Evolutionary conservation across 2,797 vertebrate species (phyloP).

Genomic region (Leuciscus waleckii): DNA sequence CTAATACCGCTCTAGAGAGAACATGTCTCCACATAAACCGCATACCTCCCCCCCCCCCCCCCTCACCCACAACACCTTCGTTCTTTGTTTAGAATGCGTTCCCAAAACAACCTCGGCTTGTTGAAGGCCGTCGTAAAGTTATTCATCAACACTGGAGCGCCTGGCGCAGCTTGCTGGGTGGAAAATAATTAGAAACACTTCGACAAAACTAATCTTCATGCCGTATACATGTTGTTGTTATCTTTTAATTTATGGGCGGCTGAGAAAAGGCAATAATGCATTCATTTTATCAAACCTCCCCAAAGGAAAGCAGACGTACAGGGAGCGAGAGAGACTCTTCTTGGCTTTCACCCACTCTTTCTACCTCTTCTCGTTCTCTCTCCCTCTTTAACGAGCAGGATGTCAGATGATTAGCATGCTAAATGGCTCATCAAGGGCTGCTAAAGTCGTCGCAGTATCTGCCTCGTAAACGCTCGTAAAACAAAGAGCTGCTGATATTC

Average conservation of each 20-base stretch:
- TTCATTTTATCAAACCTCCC: slow-evolving; percentile 47
- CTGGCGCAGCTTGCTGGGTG: slow-evolving; percentile 60
- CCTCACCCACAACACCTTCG: too few species aligned
- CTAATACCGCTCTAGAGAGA: slow-evolving; percentile 39
- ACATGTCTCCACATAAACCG: slow-evolving; percentile 33
- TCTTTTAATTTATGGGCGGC: slow-evolving; percentile 60
- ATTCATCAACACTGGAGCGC: slow-evolving; percentile 68
- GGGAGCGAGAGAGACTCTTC: slow-evolving; percentile 8
- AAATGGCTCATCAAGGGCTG: slow-evolving; percentile 61
- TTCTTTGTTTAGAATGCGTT: too few species aligned
- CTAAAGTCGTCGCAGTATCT: slow-evolving; percentile 49
- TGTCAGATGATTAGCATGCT: slow-evolving; percentile 60
- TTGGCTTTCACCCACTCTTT: slow-evolving; percentile 44
- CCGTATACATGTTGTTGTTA: slow-evolving; percentile 62
- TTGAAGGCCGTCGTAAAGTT: slow-evolving; percentile 62
- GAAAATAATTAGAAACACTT: slow-evolving; percentile 73
- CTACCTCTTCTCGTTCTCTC: slow-evolving; percentile 22
- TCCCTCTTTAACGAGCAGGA: slow-evolving; percentile 47
- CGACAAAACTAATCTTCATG: slow-evolving; percentile 65
- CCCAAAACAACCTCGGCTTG: slow-evolving; percentile 7
- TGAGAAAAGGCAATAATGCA: slow-evolving; percentile 46
- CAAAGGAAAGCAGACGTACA: slow-evolving; percentile 27
- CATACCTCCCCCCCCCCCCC: background rate
- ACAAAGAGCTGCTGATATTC: slow-evolving; percentile 55
- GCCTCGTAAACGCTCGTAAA: slow-evolving; percentile 52